Conservation (phyloP, 2,797 vertebrate species). For the Hydrocynus forskahlii region DNA sequence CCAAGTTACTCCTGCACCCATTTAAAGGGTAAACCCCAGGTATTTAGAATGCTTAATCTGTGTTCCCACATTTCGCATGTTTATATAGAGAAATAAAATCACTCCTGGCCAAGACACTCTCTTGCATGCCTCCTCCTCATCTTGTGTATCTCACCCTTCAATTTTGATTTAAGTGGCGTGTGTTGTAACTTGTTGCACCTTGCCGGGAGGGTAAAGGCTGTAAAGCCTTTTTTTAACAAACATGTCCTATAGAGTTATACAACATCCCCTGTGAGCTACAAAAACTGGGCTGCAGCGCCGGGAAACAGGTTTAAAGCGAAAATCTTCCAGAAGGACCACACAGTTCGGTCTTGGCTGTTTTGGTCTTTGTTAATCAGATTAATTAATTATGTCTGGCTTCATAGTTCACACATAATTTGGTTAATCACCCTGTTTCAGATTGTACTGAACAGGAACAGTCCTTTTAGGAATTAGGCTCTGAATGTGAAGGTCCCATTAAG, state of each 20-base stretch:
- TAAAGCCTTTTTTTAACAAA: constrained; percentile 57
- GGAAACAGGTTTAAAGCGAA: constrained; percentile 6
- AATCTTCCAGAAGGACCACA: background rate
- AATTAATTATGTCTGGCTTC: constrained; percentile 6
- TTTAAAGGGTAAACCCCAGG: constrained; percentile 49
- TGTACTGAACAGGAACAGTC: constrained; percentile 18
- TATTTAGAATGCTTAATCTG: constrained; percentile 64
- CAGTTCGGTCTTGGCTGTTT: background rate
- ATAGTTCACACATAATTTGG: background rate
- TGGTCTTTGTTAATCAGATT: constrained; percentile 2
- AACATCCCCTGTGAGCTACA: constrained; percentile 41
- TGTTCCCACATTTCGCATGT: constrained; percentile 69
- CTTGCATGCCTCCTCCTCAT: constrained; percentile 60
- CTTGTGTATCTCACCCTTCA: constrained; percentile 64
- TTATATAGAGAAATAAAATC: constrained; percentile 71
- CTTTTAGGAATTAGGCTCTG: constrained; percentile 4
- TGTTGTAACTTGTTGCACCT: constrained; percentile 70
- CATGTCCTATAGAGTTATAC: constrained; percentile 48
- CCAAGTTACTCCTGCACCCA: constrained; percentile 51
- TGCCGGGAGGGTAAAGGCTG: constrained; percentile 57
- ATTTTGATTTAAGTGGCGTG: constrained; percentile 62
- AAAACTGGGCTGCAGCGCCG: constrained; percentile 13
- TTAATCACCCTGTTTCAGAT: constrained; percentile 4
- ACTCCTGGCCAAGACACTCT: constrained; percentile 65
- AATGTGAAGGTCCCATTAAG: background rate